A percentile compares a stretch with the other conserved stretches of the same genome.
Evolutionary conservation across 1,140 invertebrate genomes (phyloP).

Genomic region (Phocides pigmalion): DNA sequence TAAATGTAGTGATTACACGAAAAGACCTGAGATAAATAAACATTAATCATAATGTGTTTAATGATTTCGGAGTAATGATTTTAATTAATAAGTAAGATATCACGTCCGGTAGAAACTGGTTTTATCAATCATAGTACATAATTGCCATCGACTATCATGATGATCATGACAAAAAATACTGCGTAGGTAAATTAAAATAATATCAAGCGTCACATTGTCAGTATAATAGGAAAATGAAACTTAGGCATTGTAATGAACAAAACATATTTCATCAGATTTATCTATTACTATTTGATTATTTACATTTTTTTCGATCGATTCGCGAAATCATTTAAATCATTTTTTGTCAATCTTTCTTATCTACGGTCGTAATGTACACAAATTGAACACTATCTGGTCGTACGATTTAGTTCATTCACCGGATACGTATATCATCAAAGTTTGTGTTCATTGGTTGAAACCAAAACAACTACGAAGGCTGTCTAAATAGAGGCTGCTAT

Average conservation of each 20-base stretch:
- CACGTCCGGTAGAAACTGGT: conserved; percentile 1
- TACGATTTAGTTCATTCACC: conserved; percentile 22
- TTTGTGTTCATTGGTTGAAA: conserved; percentile 25
- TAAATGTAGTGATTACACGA: too few species aligned
- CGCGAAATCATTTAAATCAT: too few species aligned
- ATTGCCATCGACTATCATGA: conserved; percentile 1
- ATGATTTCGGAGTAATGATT: not conserved
- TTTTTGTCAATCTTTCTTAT: too few species aligned
- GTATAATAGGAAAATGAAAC: not conserved
- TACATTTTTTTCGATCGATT: too few species aligned
- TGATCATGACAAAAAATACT: conserved; percentile 19
- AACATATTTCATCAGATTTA: not conserved
- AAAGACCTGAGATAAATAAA: not conserved
- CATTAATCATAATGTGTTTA: not conserved
- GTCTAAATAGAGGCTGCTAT: not conserved
- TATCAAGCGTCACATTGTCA: not conserved
- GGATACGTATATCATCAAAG: conserved; percentile 29
- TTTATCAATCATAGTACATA: not conserved
- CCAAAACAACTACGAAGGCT: not conserved
- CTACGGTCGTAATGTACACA: not conserved
- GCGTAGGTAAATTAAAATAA: not conserved
- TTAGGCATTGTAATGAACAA: not conserved
- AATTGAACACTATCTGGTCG: not conserved
- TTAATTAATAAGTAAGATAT: not conserved
- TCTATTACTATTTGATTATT: not conserved